Conservation (phyloP, 1,140 invertebrate species). For the Drosophila sucinea region DNA sequence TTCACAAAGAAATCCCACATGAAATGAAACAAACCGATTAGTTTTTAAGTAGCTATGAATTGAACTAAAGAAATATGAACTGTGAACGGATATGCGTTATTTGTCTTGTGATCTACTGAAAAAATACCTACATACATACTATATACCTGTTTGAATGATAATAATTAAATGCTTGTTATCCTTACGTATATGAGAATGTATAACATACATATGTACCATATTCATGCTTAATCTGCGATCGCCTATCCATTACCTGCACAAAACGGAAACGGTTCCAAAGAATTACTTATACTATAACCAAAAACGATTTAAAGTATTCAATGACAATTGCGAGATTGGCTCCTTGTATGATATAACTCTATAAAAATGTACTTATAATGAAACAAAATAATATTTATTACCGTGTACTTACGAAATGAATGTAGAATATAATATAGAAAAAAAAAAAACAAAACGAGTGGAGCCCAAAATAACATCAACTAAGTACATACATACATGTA, state of each 20-base stretch:
- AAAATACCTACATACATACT: conserved; percentile 25
- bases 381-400: neutral
- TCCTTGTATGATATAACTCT: neutral
- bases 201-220: conserved; percentile 25
- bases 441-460: neutral
- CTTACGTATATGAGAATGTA: conserved; percentile 18
- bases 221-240: neutral
- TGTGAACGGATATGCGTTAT: conserved; percentile 38
- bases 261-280: neutral
- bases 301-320: conserved; percentile 13
- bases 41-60: conserved; percentile 38
- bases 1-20: conserved; percentile 26
- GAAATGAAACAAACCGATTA: conserved; percentile 21
- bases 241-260: neutral
- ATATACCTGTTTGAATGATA: neutral
- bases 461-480: conserved; percentile 8
- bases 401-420: neutral
- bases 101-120: conserved; percentile 53
- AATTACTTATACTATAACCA: neutral
- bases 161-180: neutral
- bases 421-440: neutral
- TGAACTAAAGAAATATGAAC: conserved; percentile 41
- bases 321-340: neutral
- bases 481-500: conserved; percentile 25
- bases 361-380: neutral